A percentile compares a stretch with the other conserved stretches of the same genome.
Evolutionary conservation across 2,797 vertebrate species (phyloP).

Genomic region (Pseudotriccus pelzelni): DNA sequence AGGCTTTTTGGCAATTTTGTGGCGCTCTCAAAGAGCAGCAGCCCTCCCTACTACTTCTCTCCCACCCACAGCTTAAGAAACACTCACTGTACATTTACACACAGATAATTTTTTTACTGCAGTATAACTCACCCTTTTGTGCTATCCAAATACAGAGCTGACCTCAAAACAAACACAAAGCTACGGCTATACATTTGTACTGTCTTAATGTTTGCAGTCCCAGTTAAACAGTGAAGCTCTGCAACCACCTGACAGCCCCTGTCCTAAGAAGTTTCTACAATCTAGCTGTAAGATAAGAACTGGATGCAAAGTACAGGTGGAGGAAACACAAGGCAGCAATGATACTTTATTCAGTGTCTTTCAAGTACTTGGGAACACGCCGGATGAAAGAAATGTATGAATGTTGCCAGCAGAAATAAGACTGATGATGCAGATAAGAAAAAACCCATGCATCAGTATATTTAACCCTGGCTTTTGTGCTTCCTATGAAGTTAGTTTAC

Average conservation of each 20-base stretch:
- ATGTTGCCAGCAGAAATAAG: neutral
- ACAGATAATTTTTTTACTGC: neutral
- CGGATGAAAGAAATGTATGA: neutral
- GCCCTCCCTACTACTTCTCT: neutral
- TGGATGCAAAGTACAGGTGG: neutral
- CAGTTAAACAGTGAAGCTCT: neutral
- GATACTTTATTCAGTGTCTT: neutral
- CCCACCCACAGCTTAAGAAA: conserved; percentile 25
- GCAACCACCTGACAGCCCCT: neutral
- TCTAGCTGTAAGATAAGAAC: neutral
- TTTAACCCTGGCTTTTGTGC: neutral
- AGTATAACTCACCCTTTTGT: neutral
- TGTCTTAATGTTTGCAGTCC: neutral
- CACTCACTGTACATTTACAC: neutral
- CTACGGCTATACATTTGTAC: neutral
- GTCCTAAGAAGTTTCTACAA: neutral
- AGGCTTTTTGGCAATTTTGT: neutral
- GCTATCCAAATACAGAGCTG: neutral
- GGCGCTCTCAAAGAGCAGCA: neutral
- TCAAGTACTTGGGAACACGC: neutral
- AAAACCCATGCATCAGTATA: neutral
- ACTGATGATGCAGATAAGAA: neutral
- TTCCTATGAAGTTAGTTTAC: conserved; percentile 12
- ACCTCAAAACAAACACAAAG: conserved; percentile 24
- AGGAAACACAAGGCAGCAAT: neutral